phyloP scores from a whole-genome alignment of 2,888 invertebrate genomes.

The Cremastobaeus sp. region DNA sequence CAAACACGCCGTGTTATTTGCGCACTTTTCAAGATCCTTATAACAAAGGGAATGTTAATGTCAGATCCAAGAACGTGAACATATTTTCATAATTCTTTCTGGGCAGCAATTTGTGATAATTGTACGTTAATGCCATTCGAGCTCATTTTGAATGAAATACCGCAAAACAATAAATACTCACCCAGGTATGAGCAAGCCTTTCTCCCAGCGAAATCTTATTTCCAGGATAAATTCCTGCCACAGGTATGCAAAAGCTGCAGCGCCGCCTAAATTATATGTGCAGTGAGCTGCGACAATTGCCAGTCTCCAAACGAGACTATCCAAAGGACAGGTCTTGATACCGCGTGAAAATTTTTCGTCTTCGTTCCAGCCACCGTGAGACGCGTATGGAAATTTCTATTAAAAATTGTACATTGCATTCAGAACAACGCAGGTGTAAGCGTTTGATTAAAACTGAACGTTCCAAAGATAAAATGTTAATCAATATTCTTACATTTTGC shows the following conservation, averaged over 20 bases:
- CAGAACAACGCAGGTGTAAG: too few species aligned
- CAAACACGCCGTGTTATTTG: too few species aligned
- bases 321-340: constrained; percentile 88
- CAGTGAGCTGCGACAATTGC: constrained; percentile 87
- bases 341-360: constrained; percentile 75
- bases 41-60: too few species aligned
- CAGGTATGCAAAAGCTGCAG: constrained; percentile 88
- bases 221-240: constrained; percentile 97
- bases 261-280: constrained; percentile 86
- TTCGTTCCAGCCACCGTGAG: constrained; percentile 65
- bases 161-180: constrained; percentile 80
- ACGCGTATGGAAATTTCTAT: constrained; percentile 75
- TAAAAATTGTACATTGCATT: too few species aligned
- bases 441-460: too few species aligned
- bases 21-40: too few species aligned
- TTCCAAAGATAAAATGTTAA: too few species aligned
- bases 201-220: constrained; percentile 93
- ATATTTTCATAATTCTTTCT: too few species aligned
- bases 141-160: background rate
- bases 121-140: background rate
- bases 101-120: background rate
- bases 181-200: constrained; percentile 88
- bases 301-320: constrained; percentile 90
- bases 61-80: too few species aligned
- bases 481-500: constrained; percentile 76